Evolutionary conservation across 2,888 invertebrate species (phyloP).

Genomic region (Tetragonisca angustula): DNA sequence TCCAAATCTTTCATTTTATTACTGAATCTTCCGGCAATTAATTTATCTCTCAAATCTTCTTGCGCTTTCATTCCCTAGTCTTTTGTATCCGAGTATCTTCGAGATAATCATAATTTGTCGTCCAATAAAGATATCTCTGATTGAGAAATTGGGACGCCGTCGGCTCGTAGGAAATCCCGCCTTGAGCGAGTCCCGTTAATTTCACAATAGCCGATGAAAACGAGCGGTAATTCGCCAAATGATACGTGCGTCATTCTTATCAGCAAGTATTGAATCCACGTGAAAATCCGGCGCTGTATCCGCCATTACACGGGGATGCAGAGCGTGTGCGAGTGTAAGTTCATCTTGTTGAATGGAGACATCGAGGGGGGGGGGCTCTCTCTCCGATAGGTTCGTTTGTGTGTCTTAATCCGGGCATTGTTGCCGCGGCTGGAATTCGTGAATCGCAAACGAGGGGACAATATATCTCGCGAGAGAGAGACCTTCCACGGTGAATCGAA

Average conservation of each 20-base stretch:
- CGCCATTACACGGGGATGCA: slow-evolving; percentile 1
- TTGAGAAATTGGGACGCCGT: too few relatives aligned
- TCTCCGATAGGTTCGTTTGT: slow-evolving; percentile 59
- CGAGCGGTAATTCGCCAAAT: slow-evolving; percentile 19
- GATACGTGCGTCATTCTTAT: slow-evolving; percentile 48
- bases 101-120: too few relatives aligned
- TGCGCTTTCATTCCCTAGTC: too few relatives aligned
- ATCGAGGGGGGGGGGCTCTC: not conserved
- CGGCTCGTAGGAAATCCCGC: too few relatives aligned
- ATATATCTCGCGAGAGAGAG: slow-evolving; percentile 41
- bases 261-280: slow-evolving; percentile 11
- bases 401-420: slow-evolving; percentile 71
- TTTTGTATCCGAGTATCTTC: too few relatives aligned
- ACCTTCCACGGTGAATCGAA: slow-evolving; percentile 49
- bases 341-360: slow-evolving; percentile 47
- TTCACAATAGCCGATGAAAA: not conserved
- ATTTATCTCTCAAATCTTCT: too few relatives aligned
- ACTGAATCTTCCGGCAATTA: too few relatives aligned
- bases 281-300: slow-evolving; percentile 4
- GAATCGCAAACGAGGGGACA: slow-evolving; percentile 62
- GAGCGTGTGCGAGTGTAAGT: slow-evolving; percentile 34
- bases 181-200: slow-evolving; percentile 7
- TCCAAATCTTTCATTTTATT: too few relatives aligned
- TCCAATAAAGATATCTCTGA: too few relatives aligned
- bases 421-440: slow-evolving; percentile 57